Conservation (phyloP, 2,113 vertebrate genomes). For the Atrichornis clamosus region DNA sequence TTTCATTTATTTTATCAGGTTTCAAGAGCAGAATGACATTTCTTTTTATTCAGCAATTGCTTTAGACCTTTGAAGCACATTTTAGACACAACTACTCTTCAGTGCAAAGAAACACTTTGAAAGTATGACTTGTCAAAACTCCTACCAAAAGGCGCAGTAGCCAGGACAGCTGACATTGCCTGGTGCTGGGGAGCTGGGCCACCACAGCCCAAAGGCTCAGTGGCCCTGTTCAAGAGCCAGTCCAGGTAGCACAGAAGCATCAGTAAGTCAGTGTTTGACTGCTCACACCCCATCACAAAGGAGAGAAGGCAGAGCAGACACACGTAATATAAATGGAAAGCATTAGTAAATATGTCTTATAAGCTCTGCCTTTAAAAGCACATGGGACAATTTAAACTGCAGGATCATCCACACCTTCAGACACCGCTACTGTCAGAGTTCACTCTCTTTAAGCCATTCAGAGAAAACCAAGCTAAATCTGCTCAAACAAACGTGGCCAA, state of each 20-base stretch:
- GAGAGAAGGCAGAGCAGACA: neutral
- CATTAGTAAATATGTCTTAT: neutral
- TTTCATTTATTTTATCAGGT: neutral
- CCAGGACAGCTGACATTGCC: neutral
- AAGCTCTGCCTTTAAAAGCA: neutral
- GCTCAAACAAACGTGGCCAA: neutral
- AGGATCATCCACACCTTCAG: accelerated
- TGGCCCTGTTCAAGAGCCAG: accelerated
- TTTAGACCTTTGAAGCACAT: neutral
- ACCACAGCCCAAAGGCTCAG: neutral
- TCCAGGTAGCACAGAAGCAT: neutral
- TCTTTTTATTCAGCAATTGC: neutral
- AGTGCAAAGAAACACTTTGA: neutral
- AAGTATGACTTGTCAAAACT: neutral
- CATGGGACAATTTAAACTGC: neutral
- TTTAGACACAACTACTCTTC: neutral
- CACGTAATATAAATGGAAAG: neutral
- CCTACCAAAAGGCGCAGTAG: neutral
- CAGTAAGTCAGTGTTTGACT: neutral
- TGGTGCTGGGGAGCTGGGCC: neutral
- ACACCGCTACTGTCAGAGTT: neutral
- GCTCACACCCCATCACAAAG: neutral
- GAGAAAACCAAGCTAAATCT: neutral
- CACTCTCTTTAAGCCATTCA: neutral
- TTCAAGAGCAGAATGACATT: neutral